Evolutionary conservation across 2,888 invertebrate genomes (phyloP), one percentile per base, ranked within the genome.

Genomic region (Agrilus mali): DNA sequence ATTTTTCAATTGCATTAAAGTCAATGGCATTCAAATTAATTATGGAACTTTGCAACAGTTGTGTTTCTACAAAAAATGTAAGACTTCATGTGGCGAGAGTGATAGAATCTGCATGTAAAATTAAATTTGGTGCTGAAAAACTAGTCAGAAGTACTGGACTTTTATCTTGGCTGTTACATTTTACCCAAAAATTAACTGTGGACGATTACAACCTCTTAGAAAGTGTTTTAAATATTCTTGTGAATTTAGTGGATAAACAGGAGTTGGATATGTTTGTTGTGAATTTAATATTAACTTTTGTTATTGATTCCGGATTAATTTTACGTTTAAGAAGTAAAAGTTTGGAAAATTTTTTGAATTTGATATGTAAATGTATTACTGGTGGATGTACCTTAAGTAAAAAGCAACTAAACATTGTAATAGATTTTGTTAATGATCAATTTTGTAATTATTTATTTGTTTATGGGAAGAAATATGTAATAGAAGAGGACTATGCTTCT

Each of bases 11-110:
- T 3, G 74, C 83, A 15, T 75, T 85, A 44, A 81, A 79, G 57
- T 80, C 81, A 0, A 78, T 82, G 67, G 75, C 82, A 8, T 78
- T 86, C 51, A 89, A 88, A 61, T 77, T 86, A 59, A 68, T 92
- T 2, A 74, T 86, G 61, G 79, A 81, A 52, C 80, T 80, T 57
- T 82, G 79, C 58, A 70, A 71, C 1, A 79, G 78, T 17, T 68
- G 69, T 14, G 60, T 85, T 37, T 72, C 80, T n/a, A 80, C 81
- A 50, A 61, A 67, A 38, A 73, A 73, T 47, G 71, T 72, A 1
- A 80, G 79, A 63, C 72, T 80, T 44, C 69, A 75, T 41, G 80
- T 88, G 48, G 65, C 90, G 20, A 72, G 77, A 43, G 73, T 82
- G 0, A 54, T 88, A 1, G 70, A 73, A 49, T 70, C 74, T 2